Evolutionary conservation across 2,113 vertebrate genomes (phyloP).

Genomic region (Pitta sordida): DNA sequence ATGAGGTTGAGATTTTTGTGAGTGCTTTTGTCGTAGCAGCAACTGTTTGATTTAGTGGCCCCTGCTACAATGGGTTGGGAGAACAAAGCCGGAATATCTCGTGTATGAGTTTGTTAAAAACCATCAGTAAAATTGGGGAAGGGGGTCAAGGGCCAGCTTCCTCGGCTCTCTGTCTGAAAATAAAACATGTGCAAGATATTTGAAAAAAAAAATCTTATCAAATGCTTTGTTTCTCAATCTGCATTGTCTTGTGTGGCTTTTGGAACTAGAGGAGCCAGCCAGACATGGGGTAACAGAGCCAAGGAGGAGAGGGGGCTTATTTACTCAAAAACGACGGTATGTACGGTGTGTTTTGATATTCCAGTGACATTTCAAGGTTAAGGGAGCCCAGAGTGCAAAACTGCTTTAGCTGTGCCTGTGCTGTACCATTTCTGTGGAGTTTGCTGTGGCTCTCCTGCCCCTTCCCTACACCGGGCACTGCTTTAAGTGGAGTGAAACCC

Average conservation of each 20-base stretch:
- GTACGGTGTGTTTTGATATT: neutral
- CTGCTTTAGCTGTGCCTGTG: neutral
- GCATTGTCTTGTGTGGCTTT: rapidly evolving
- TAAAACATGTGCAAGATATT: neutral
- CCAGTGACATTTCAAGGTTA: conserved; percentile 33
- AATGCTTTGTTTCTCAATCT: neutral
- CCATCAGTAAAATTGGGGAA: neutral
- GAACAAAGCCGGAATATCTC: conserved; percentile 71
- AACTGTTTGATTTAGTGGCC: conserved; percentile 78
- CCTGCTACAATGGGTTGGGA: conserved; percentile 64
- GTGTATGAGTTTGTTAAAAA: conserved; percentile 29
- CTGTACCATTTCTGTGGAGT: conserved; percentile 1
- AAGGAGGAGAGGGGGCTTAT: neutral
- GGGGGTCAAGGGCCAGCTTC: neutral
- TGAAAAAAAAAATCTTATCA: neutral
- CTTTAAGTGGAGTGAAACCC: conserved; percentile 62
- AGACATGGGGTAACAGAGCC: neutral
- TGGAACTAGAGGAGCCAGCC: neutral
- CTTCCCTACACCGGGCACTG: conserved; percentile 47
- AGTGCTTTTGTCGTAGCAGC: conserved; percentile 76
- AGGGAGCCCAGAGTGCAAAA: neutral
- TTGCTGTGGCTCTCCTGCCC: conserved; percentile 26
- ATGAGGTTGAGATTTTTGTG: conserved; percentile 79
- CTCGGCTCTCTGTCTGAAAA: neutral
- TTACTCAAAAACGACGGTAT: neutral